These are phyloP conservation scores for Pterostichus niger DNA, from an alignment of 2,888 invertebrate species.

Conservation along the genomic window DNA sequence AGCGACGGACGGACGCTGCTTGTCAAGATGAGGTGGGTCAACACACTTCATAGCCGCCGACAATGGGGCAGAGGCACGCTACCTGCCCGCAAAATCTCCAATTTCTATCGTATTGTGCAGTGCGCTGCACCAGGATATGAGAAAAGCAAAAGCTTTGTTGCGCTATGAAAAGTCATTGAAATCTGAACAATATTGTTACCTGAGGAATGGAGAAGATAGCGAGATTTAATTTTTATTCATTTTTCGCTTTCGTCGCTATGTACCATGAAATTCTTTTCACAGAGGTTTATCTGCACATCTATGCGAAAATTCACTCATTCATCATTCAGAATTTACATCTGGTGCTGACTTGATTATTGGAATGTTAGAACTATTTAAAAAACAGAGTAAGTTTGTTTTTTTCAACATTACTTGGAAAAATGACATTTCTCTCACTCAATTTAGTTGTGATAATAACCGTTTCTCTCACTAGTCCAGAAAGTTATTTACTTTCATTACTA, in stretches of 20 bases:
- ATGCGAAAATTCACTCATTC: neutral
- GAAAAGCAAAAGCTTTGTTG: neutral
- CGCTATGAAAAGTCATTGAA: neutral
- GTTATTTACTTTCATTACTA: too few relatives aligned
- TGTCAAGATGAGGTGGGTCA: conserved; percentile 56
- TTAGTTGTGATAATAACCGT: too few relatives aligned
- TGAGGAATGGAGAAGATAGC: neutral
- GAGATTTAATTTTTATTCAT: neutral
- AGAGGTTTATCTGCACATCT: neutral
- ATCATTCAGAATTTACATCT: too few relatives aligned
- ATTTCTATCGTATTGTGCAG: conserved; percentile 6
- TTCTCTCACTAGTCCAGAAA: too few relatives aligned
- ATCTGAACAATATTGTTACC: neutral
- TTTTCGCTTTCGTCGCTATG: neutral
- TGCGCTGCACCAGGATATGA: neutral
- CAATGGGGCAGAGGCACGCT: conserved; percentile 2
- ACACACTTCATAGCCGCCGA: conserved; percentile 53
- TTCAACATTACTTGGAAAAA: too few relatives aligned
- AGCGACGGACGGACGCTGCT: conserved; percentile 38
- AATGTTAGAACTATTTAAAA: neutral
- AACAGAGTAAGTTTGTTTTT: neutral
- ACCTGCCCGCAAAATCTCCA: neutral
- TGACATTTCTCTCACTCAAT: too few relatives aligned
- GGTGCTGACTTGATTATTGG: too few relatives aligned
- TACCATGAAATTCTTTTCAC: neutral